Evolutionary conservation across 2,797 vertebrate genomes (phyloP), one percentile per base, ranked within the genome.

Genomic region (Leontopithecus rosalia): DNA sequence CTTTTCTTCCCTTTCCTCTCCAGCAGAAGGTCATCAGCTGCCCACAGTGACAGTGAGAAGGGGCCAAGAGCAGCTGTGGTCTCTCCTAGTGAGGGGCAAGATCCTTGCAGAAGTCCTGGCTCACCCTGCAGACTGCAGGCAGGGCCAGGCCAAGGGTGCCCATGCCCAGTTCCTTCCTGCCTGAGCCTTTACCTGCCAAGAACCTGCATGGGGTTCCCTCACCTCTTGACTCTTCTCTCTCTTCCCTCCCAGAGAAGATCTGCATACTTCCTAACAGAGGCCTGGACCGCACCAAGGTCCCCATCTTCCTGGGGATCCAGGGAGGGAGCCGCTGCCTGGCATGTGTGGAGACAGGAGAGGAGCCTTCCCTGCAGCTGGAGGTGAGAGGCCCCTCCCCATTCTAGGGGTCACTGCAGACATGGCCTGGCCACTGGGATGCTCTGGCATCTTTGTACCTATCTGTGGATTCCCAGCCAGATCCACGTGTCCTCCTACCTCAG

Each of bases 281-380:
- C 61, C 90, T 98, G 75, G 97, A 97, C 28, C 94, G 94, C 19
- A 89, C 58, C 50, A 97, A 93, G 61, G 28, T 97, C 20, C 97
- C 98, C 80, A 96, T 98, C 52, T 95, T 98, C 76, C 72, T 98
- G 72, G 97, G 97, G 14, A 77, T 96, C 82, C 96, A 97, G 33
- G 97, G 97, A 36, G 98, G 98, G 19, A 97, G 91, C 15, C 46
- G 95, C 93, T 97, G 98, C 72, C 88, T 98, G 76, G 97, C 97
- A 1, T 98, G 97, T 72, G 97, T 97, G 85, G 91, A 98, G 39
- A 96, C 93, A 26, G 57, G 8, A 36, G 94, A 95, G 5, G 95
- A 91, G 5, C 98, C 97, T 86, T 77, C 87, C 43, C 64, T 98
- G 55, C 90, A 98, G 50, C 52, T 98, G 82, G 96, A 98, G 97